Evolutionary conservation across 2,113 vertebrate species (phyloP), one percentile per base, ranked within the genome.

Genomic region (Corvus cornix): DNA sequence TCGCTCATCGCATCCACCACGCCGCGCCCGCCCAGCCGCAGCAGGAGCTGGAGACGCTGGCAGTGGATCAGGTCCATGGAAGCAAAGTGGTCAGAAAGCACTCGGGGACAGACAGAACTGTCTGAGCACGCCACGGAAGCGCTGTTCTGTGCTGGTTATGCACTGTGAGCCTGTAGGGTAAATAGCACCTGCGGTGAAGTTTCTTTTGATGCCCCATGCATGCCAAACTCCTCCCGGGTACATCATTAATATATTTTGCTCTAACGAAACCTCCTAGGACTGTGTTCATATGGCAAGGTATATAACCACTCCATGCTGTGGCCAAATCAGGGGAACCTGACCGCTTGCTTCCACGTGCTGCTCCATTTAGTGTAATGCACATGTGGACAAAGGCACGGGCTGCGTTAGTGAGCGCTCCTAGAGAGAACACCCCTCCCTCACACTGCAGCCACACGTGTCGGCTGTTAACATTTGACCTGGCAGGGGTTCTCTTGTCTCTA

Each of bases 101-200:
- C 96, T 98, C 99, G 8, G 99, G 98, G 93, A 95, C 99, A 7
- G 99, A 99, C 98, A 99, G 99, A 98, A 99, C 99, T 98, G 99
- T 99, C 98, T 99, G 97, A 97, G 74, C 20, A 49, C 89, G 22
- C 73, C 89, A 96, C 48, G 87, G 66, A 46, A 53, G 75, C 56
- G 93, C 97, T 90, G 84, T 77, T 97, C 93, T 67, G 76, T 96
- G 98, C 98, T 98, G 97, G 97, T 97, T 85, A 97, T 82, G 97
- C 98, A 98, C 98, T 97, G 96, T 97, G 97, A 97, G 84, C 97
- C 95, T 90, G 89, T 84, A 91, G 95, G 96, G 90, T 96, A 89
- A 84, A 49, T 95, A 92, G 84, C 96, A 89, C 94, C 95, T 87
- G 84, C 93, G 83, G 70, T 95, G 83, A 93, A 80, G 87, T 95